These are phyloP conservation scores for Gymnocypris eckloni DNA, from an alignment of 2,797 vertebrate genomes.

Conservation along the genomic window DNA sequence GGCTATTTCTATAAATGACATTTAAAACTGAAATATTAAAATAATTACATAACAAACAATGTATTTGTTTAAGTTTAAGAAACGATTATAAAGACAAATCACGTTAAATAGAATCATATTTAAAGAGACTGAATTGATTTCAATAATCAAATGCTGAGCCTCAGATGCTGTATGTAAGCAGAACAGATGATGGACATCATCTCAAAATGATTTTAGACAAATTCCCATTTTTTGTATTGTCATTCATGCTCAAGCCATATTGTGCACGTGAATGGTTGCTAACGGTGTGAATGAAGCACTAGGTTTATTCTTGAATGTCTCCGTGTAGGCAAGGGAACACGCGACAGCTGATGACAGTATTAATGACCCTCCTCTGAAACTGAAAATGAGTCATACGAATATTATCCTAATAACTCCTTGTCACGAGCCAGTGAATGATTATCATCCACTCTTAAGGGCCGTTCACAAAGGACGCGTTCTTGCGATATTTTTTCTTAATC, in stretches of 20 bases:
- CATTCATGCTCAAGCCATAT: constrained; percentile 1
- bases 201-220: not conserved
- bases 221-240: not conserved
- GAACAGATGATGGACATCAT: not conserved
- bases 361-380: constrained; percentile 3
- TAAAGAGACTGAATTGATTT: not conserved
- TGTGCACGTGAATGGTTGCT: constrained; percentile 11
- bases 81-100: not conserved
- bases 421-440: constrained; percentile 1
- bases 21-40: not conserved
- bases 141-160: not conserved
- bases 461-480: not conserved
- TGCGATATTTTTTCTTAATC: not conserved
- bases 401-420: not conserved
- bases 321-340: not conserved
- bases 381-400: constrained; percentile 18
- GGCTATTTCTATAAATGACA: not conserved
- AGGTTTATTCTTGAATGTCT: constrained; percentile 27
- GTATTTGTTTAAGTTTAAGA: not conserved
- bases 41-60: too few species aligned
- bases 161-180: not conserved
- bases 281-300: constrained; percentile 27
- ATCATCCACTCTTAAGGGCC: not conserved
- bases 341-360: not conserved
- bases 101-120: not conserved